Evolutionary conservation across 2,113 vertebrate species (phyloP).

Genomic region (Onychostoma macrolepis): DNA sequence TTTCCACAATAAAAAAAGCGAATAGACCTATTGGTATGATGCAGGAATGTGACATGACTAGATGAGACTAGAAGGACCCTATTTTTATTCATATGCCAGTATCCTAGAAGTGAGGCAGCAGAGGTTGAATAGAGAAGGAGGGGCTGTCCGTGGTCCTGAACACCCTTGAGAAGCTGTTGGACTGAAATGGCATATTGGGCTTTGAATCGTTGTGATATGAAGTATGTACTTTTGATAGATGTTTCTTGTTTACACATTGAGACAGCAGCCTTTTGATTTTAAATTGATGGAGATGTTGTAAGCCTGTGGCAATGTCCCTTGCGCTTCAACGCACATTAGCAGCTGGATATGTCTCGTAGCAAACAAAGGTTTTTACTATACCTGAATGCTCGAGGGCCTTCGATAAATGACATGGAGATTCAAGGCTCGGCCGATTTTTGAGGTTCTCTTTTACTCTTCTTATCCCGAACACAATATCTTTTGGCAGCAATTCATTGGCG

Average conservation of each 20-base stretch:
- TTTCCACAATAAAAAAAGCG: background rate
- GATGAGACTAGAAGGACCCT: background rate
- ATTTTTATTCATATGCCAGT: constrained; percentile 12
- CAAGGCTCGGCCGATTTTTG: constrained; percentile 5
- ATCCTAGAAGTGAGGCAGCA: background rate
- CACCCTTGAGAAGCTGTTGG: constrained; percentile 30
- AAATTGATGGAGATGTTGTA: constrained; percentile 42
- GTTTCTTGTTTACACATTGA: constrained; percentile 39
- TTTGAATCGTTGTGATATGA: constrained; percentile 42
- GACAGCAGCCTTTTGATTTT: constrained; percentile 5
- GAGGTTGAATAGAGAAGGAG: constrained; percentile 15
- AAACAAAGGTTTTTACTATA: constrained; percentile 31
- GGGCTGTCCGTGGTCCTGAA: constrained; percentile 45
- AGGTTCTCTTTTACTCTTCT: constrained; percentile 25
- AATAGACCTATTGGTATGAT: background rate
- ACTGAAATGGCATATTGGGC: constrained; percentile 40
- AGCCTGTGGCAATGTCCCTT: background rate
- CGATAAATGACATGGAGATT: constrained; percentile 12
- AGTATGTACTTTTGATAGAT: constrained; percentile 41
- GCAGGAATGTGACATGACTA: constrained; percentile 7
- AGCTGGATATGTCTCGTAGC: background rate
- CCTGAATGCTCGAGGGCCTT: constrained; percentile 29
- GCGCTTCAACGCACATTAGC: constrained; percentile 4
- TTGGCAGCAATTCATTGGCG: constrained; percentile 13
- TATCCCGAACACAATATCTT: background rate